Base-by-base conservation (phyloP, 2,113 vertebrate genomes). In the Crotalus horridus region DNA sequence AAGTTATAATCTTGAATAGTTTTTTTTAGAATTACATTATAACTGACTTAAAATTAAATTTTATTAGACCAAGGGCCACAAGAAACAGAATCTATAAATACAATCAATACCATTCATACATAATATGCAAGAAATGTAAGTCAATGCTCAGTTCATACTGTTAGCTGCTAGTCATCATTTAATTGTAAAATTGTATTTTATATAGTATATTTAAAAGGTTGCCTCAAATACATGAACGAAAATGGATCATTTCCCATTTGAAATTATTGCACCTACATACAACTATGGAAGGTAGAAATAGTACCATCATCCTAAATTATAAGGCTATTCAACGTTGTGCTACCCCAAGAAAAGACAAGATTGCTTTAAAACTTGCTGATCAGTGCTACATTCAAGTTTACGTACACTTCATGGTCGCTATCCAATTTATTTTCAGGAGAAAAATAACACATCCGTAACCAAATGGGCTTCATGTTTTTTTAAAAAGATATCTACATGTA, bases 21-120 rank as follows among this genome's bases (percentile, higher is more conserved):
- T 94, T 92, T 93, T 54, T 93, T 54, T 92, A 59, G 87, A 91
- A 58, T 39, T 86, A 64, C 6, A 69, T 4, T 69, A n/a, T n/a
- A 69, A 1, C 4, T 69, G 8, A n/a, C 61, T 69, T 92, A 4
- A 2, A 94, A 55, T n/a, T 43, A 94, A 93, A 56, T n/a, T 69
- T 23, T 48, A 86, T 11, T 95, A 6, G 2, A 39, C 56, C 29
- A 55, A 95, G 94, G 96, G 88, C 0, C 64, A 69, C 64, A 93
- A 92, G 93, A 92, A 88, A 54, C 48, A 9, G 1, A 86, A 93
- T 89, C 94, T 43, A 87, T 10, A 88, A 85, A 23, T 26, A 29
- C 33, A 55, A 46, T 8, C n/a, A 88, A 64, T 64, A 21, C 55
- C 17, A 61, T 11, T 33, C 17, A 26, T 29, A 5, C 1, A 55